Evolutionary conservation across 2,888 invertebrate genomes (phyloP).

Genomic region (Scaeva pyrastri): DNA sequence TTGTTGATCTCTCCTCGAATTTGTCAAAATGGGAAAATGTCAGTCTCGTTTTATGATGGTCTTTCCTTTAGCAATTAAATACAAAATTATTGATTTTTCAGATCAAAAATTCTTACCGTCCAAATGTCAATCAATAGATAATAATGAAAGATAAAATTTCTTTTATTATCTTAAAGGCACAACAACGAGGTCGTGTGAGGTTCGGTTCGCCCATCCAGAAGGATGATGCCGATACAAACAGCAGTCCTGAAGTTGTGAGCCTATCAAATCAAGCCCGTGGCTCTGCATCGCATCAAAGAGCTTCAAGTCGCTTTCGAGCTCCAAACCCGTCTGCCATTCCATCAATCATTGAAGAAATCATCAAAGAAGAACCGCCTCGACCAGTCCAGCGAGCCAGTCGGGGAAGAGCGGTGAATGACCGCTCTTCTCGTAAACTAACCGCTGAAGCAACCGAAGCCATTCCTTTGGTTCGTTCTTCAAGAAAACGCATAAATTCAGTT

Average conservation of each 20-base stretch:
- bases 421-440: constrained; percentile 41
- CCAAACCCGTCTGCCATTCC: constrained; percentile 32
- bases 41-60: no score
- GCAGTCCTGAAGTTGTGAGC: constrained; percentile 45
- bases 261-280: constrained; percentile 34
- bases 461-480: constrained; percentile 47
- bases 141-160: no score
- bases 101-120: no score
- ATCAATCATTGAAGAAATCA: constrained; percentile 46
- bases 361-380: neutral
- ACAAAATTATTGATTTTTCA: no score
- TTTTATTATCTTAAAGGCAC: constrained; percentile 73
- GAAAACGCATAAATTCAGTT: constrained; percentile 46
- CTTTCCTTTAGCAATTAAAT: no score
- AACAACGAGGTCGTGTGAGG: constrained; percentile 76
- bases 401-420: constrained; percentile 35
- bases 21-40: no score
- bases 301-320: constrained; percentile 62
- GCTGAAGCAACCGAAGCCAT: constrained; percentile 54
- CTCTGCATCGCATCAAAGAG: constrained; percentile 45
- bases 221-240: constrained; percentile 41
- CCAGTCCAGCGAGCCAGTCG: constrained; percentile 34
- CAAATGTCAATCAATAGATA: no score
- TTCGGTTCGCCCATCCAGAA: constrained; percentile 42
- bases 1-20: no score